Conservation (phyloP, 2,888 invertebrate genomes). For the Adelognathus sp. region DNA sequence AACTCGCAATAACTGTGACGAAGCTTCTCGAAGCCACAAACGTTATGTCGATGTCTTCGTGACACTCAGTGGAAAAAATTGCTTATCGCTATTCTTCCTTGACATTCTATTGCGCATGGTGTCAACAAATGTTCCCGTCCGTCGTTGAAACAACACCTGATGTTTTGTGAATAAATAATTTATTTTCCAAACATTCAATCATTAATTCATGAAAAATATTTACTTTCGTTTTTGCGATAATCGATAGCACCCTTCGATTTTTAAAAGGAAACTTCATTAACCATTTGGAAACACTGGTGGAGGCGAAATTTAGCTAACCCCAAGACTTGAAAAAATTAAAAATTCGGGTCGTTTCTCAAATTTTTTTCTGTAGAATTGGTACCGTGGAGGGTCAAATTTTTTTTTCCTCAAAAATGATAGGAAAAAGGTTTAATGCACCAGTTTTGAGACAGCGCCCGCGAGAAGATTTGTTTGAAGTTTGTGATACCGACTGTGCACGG, state of each 20-base stretch:
- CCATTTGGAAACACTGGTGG: too few relatives aligned
- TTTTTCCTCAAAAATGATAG: too few relatives aligned
- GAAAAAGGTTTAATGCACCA: too few relatives aligned
- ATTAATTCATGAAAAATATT: neutral
- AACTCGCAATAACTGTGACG: slow-evolving; percentile 85
- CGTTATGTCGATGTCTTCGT: slow-evolving; percentile 85
- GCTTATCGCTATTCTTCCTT: neutral
- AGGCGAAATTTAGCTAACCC: too few relatives aligned
- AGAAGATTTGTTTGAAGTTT: too few relatives aligned
- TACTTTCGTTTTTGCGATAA: neutral
- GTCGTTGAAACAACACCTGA: neutral
- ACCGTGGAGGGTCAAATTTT: too few relatives aligned
- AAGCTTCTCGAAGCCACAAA: slow-evolving; percentile 85
- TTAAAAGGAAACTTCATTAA: neutral
- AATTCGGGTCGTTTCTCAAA: too few relatives aligned
- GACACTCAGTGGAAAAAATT: slow-evolving; percentile 40
- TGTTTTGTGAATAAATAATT: slow-evolving; percentile 12
- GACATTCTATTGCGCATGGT: neutral
- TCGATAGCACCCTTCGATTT: neutral
- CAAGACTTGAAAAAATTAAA: too few relatives aligned
- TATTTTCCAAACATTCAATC: neutral
- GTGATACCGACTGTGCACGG: too few relatives aligned
- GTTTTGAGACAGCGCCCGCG: too few relatives aligned
- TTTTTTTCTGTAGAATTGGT: too few relatives aligned
- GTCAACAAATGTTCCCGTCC: slow-evolving; percentile 2